Conservation (phyloP, 2,797 vertebrate species). For the Hypotaenidia philippensis region DNA sequence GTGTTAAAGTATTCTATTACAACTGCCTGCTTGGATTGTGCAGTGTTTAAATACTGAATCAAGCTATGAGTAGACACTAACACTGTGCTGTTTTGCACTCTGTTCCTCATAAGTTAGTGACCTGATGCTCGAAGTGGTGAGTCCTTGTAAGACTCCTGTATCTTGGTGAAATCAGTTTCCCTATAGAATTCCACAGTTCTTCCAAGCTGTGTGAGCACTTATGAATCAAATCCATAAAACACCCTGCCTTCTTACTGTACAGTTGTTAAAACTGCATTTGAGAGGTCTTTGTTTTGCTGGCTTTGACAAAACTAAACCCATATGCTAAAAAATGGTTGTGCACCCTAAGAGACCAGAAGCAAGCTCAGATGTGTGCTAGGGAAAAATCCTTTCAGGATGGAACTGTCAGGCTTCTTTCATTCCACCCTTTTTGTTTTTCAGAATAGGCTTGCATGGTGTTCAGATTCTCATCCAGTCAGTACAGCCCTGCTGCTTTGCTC, state of each 20-base stretch:
- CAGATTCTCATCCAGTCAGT: background rate
- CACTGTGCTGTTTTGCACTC: background rate
- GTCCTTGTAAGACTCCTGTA: fast-evolving
- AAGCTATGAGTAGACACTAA: background rate
- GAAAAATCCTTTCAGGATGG: background rate
- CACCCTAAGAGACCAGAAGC: slow-evolving; percentile 15
- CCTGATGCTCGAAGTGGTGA: background rate
- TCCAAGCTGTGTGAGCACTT: background rate
- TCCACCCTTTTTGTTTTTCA: background rate
- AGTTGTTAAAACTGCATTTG: background rate
- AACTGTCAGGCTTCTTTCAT: background rate
- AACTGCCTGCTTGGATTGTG: background rate
- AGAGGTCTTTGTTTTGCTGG: background rate
- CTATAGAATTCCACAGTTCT: background rate
- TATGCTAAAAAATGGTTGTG: background rate
- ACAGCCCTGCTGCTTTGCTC: background rate
- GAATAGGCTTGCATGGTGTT: background rate
- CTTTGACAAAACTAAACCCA: background rate
- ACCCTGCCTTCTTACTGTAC: background rate
- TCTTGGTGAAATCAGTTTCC: background rate
- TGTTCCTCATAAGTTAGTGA: background rate
- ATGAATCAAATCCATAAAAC: background rate
- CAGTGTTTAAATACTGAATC: background rate
- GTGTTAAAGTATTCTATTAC: background rate
- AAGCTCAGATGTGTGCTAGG: background rate